Conservation (phyloP, 2,113 vertebrate species). For the Thunnus thynnus region DNA sequence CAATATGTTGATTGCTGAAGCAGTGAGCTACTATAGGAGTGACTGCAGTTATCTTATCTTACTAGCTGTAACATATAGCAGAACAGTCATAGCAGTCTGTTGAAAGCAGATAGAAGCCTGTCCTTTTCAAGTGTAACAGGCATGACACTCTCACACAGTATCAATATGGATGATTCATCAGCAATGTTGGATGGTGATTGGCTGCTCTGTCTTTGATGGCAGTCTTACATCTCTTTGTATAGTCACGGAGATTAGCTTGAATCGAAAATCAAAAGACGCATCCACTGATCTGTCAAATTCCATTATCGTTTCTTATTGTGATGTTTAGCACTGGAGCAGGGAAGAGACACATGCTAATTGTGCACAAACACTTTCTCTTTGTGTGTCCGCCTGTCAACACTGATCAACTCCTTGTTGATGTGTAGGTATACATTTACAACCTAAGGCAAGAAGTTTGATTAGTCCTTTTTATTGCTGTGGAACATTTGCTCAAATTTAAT, state of each 20-base stretch:
- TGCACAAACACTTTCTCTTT: slow-evolving; percentile 36
- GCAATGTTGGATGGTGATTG: slow-evolving; percentile 46
- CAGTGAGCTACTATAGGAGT: slow-evolving; percentile 49
- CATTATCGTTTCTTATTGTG: slow-evolving; percentile 56
- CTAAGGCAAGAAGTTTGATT: background rate
- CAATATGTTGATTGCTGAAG: slow-evolving; percentile 23
- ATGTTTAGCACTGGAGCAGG: slow-evolving; percentile 52
- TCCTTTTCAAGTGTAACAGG: slow-evolving; percentile 67
- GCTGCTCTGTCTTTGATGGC: slow-evolving; percentile 60
- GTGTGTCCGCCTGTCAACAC: slow-evolving; percentile 12
- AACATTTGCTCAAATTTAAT: slow-evolving; percentile 3
- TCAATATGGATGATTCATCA: slow-evolving; percentile 70
- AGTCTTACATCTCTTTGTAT: slow-evolving; percentile 35
- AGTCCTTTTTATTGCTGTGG: background rate
- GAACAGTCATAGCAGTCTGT: slow-evolving; percentile 59
- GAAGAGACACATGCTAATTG: slow-evolving; percentile 40
- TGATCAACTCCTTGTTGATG: slow-evolving; percentile 21
- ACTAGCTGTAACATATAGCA: slow-evolving; percentile 33
- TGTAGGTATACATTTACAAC: background rate
- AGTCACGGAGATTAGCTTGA: slow-evolving; percentile 57
- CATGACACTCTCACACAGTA: slow-evolving; percentile 55
- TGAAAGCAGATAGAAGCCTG: slow-evolving; percentile 67
- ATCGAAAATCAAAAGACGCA: slow-evolving; percentile 57
- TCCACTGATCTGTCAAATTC: slow-evolving; percentile 59
- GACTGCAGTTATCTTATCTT: slow-evolving; percentile 59